Evolutionary conservation across 2,113 vertebrate species (phyloP).

Genomic region (Megaceryle torquata): DNA sequence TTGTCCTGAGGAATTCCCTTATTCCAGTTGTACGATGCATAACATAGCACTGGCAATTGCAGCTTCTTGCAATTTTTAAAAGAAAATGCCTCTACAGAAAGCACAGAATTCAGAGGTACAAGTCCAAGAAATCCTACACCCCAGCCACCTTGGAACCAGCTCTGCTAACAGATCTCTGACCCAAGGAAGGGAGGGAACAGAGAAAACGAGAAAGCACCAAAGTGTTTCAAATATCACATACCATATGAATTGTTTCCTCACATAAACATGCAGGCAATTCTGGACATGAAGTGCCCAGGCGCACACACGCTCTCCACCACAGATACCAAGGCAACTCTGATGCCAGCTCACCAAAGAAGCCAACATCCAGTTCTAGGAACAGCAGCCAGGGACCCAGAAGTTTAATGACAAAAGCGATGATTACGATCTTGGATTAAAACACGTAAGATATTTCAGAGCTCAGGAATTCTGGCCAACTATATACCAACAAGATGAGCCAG

Average conservation of each 20-base stretch:
- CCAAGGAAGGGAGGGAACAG: not conserved
- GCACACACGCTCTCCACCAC: rapidly evolving
- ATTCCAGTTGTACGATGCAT: not conserved
- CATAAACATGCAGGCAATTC: not conserved
- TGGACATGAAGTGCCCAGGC: not conserved
- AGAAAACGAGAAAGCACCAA: not conserved
- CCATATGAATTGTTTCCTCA: rapidly evolving
- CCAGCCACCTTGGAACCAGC: not conserved
- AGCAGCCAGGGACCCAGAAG: not conserved
- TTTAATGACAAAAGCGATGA: not conserved
- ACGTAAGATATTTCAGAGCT: not conserved
- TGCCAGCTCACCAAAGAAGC: not conserved
- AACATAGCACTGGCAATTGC: not conserved
- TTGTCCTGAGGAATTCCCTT: constrained; percentile 4
- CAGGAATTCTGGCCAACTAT: not conserved
- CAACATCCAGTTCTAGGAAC: not conserved
- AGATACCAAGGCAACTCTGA: too few species aligned
- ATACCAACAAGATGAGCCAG: not conserved
- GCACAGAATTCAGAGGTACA: not conserved
- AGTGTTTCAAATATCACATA: not conserved
- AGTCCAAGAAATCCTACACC: not conserved
- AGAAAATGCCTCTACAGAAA: not conserved
- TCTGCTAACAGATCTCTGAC: not conserved
- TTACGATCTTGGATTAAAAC: not conserved
- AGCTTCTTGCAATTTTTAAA: not conserved